Percentiles rank a stretch among this genome's conserved stretches.
Evolutionary conservation across 2,797 vertebrate genomes (phyloP).

Genomic region (Malacoraja senta): DNA sequence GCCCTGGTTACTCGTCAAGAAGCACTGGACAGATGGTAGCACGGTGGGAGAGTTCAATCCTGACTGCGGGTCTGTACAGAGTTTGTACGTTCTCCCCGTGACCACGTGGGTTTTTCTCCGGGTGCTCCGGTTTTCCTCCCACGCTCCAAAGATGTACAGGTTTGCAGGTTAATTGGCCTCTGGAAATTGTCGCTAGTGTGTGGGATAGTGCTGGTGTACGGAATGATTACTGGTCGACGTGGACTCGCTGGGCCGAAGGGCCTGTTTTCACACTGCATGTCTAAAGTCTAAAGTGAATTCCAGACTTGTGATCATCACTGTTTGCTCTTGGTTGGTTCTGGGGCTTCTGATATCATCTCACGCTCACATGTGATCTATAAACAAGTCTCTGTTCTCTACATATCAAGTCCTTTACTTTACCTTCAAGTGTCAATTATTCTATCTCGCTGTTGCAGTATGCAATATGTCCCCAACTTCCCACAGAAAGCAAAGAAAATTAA

Average conservation of each 20-base stretch:
- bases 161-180: no score
- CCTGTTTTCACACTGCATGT: no score
- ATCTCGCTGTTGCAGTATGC: neutral
- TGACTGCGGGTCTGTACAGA: no score
- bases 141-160: no score
- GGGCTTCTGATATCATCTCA: neutral
- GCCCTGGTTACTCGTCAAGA: neutral
- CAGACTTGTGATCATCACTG: neutral
- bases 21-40: neutral
- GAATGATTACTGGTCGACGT: no score
- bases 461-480: neutral
- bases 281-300: neutral
- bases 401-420: neutral
- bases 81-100: no score
- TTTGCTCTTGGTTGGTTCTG: neutral
- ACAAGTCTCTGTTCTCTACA: neutral
- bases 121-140: no score
- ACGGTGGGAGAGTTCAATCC: no score
- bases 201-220: no score
- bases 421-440: neutral
- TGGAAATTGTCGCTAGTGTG: no score
- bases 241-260: no score
- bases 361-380: neutral
- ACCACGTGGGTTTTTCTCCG: no score
- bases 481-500: neutral